These are phyloP conservation scores for Nineta flava DNA, from an alignment of 2,888 invertebrate genomes.

Conservation along the genomic window DNA sequence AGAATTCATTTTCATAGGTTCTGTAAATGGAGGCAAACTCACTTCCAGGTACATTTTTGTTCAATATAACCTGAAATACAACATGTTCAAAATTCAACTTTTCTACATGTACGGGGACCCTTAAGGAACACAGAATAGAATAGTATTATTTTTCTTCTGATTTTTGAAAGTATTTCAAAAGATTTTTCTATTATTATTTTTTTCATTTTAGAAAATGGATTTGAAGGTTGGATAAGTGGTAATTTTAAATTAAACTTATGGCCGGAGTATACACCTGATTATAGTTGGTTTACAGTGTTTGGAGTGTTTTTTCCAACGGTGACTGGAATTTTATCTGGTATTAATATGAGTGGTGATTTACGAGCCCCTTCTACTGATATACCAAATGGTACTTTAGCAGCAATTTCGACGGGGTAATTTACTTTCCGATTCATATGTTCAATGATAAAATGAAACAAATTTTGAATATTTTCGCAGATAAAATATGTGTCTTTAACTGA, in stretches of 20 bases:
- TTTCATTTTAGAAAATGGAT: slow-evolving; percentile 47
- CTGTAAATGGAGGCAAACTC: too few relatives aligned
- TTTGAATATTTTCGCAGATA: too few relatives aligned
- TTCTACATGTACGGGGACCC: too few relatives aligned
- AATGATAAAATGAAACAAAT: background rate
- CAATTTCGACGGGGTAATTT: slow-evolving; percentile 74
- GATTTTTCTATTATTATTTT: too few relatives aligned
- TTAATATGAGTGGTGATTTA: slow-evolving; percentile 97
- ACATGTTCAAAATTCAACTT: too few relatives aligned
- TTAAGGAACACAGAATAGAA: too few relatives aligned
- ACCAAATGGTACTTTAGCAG: slow-evolving; percentile 86
- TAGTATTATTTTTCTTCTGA: too few relatives aligned
- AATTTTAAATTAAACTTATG: slow-evolving; percentile 70
- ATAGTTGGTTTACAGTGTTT: slow-evolving; percentile 91
- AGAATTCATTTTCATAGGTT: too few relatives aligned
- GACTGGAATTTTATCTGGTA: slow-evolving; percentile 91
- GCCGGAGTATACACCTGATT: slow-evolving; percentile 59
- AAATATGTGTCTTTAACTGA: too few relatives aligned
- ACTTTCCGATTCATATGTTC: background rate
- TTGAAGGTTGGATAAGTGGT: slow-evolving; percentile 71
- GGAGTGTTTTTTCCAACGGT: slow-evolving; percentile 97
- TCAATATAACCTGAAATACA: too few relatives aligned
- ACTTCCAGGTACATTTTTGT: too few relatives aligned
- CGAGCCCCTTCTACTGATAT: slow-evolving; percentile 83
- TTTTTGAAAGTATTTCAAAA: too few relatives aligned